Evolutionary conservation across 2,888 invertebrate genomes (phyloP), one percentile per base, ranked within the genome.

Genomic region (Standfussiana lucernea): DNA sequence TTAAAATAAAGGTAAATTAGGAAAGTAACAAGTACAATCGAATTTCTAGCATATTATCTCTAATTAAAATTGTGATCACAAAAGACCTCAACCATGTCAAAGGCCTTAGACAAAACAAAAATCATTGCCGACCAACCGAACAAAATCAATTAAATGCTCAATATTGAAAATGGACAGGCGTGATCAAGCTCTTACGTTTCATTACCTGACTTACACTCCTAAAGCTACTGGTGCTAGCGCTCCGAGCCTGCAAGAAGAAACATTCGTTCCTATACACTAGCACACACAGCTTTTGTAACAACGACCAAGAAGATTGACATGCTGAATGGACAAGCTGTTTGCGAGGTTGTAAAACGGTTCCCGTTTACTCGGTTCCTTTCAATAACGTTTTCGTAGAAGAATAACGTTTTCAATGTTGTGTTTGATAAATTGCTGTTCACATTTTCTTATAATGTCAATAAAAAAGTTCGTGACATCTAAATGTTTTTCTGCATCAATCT

Each of bases 211-310:
- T 98, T 95, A 98, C 97, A 97, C 98, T 98, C 98, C 98, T 98
- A 98, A 98, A 98, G 98, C 98, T 98, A 98, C 98, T 98, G 97
- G 98, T 98, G 97, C 98, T 98, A 97, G 98, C 98, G 97, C 98
- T 98, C 97, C 98, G 98, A 96, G 98, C 98, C 98, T 98, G 98
- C 94, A 97, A 98, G 97, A 97, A 96, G 96, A 96, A 97, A 96
- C 93, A 95, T 91, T 92, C 90, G 93, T 94, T 96, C 95, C 96
- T 95, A 95, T 96, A 97, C 96, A 97, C 96, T 93, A 96, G 96
- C 96, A 97, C 95, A 96, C 93, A 94, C 93, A 95, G 95, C 95
- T 88, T 86, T 86, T 88, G 82, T 88, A 83, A 86, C 86, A 79
- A 89, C 92, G 93, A 96, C 96, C 95, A 95, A 95, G 90, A 96